These are phyloP conservation scores for Opisthocomus hoazin DNA, from an alignment of 2,113 vertebrate genomes.

Conservation along the genomic window DNA sequence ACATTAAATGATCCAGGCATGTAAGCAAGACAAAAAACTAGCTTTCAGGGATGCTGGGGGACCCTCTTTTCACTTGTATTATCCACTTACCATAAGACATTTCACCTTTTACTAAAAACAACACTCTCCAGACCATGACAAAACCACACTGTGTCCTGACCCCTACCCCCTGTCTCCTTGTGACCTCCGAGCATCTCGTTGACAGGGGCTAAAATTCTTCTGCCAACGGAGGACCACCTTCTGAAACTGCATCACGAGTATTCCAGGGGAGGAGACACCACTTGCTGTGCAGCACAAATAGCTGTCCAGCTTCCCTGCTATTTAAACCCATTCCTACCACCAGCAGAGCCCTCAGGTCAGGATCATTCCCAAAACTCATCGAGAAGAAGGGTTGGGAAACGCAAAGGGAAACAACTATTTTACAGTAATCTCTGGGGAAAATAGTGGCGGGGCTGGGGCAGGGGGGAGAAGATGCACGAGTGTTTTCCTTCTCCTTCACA, in stretches of 20 bases:
- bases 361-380: not conserved
- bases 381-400: not conserved
- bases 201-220: not conserved
- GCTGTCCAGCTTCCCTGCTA: not conserved
- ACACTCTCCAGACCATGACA: no score
- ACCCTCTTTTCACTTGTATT: not conserved
- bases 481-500: not conserved
- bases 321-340: not conserved
- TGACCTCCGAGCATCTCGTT: not conserved
- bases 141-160: not conserved
- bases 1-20: not conserved
- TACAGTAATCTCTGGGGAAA: not conserved
- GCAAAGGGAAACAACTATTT: not conserved
- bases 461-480: accelerated
- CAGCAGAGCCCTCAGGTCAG: not conserved
- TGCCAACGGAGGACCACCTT: not conserved
- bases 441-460: not conserved
- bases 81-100: not conserved
- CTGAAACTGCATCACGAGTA: not conserved
- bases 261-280: not conserved
- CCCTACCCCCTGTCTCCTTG: accelerated
- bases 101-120: not conserved
- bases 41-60: not conserved
- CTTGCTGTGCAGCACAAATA: not conserved
- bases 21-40: accelerated